Base-by-base conservation (phyloP, 2,888 invertebrate species). In the Scaptomyza flava region DNA sequence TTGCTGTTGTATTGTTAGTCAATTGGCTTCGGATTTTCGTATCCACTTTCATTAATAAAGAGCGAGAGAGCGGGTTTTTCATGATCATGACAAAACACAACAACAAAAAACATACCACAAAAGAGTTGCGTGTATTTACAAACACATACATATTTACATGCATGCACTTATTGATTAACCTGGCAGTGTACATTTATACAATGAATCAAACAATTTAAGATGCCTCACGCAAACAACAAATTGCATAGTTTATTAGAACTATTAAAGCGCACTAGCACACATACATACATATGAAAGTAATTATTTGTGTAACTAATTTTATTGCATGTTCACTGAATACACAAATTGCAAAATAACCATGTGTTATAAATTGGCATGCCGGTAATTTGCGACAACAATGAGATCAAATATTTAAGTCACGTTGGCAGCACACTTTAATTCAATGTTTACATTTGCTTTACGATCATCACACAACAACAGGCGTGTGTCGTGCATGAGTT, bases 281-380 rank as follows among this genome's bases (percentile, higher is more conserved):
- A n/a, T 17, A 30, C 30, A 31, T 17, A 30, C 30, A 31, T 9
- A 27, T 43, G 5, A 7, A 31, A 38, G n/a, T 6, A 34, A 11
- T 14, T 38, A 11, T 27, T 33, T 33, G 12, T 4, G 23, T 23
- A 23, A 23, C 3, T 23, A 23, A 38, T 36, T 66, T 43, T 23
- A 2, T 34, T 53, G 34, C 36, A 36, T 54, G 20, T 9, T 48
- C 57, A 31, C 52, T 38, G 12, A 20, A 14, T 23, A 58, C 31
- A 62, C 6, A 48, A 60, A 43, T 11, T 56, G 31, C 41, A 48
- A 14, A 60, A 48, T 62, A 0, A 31, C 7, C 20, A 31, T 30
- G 43, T 36, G n/a, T 45, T 53, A 20, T 34, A 20, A 30, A 36
- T 46, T 70, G 54, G 36, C 38, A 41, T 54, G 67, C n/a, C 20